phyloP scores from a whole-genome alignment of 2,888 invertebrate species.

The Cremastobaeus sp. region DNA sequence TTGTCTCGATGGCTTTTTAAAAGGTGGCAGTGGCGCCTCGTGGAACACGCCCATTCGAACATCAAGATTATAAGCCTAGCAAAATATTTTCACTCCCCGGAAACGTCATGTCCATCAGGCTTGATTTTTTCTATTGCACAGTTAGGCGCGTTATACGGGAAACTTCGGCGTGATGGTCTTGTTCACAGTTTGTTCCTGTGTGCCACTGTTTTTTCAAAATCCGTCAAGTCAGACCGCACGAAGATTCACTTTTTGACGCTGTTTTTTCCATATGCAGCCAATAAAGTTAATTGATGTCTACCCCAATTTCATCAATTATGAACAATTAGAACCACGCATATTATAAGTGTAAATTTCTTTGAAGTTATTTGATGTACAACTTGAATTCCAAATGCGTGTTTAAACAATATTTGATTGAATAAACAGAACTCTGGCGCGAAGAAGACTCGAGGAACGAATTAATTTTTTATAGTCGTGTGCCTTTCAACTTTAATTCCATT shows the following conservation, averaged over 20 bases:
- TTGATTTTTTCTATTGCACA: conserved; percentile 29
- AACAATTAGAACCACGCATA: too few relatives aligned
- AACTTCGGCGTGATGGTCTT: conserved; percentile 8
- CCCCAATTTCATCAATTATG: too few relatives aligned
- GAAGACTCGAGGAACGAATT: too few relatives aligned
- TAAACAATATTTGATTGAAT: too few relatives aligned
- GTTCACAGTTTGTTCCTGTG: conserved; percentile 26
- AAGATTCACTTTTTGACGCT: conserved; percentile 48
- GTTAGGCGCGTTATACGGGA: conserved; percentile 8
- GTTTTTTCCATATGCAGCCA: too few relatives aligned
- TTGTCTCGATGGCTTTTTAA: conserved; percentile 59
- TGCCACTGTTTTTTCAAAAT: conserved; percentile 62
- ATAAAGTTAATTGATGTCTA: too few relatives aligned
- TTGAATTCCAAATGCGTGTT: too few relatives aligned
- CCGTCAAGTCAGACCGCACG: conserved; percentile 59
- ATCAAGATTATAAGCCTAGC: conserved; percentile 60
- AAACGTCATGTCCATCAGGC: conserved; percentile 42
- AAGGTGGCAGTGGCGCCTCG: conserved; percentile 60
- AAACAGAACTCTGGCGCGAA: too few relatives aligned
- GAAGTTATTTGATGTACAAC: too few relatives aligned
- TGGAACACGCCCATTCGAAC: conserved; percentile 37
- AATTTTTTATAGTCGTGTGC: too few relatives aligned
- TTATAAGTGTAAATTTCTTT: too few relatives aligned
- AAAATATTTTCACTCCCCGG: conserved; percentile 63
- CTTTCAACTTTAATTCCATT: too few relatives aligned